Evolutionary conservation across 2,797 vertebrate species (phyloP).

Genomic region (Gymnoscopelus braueri): DNA sequence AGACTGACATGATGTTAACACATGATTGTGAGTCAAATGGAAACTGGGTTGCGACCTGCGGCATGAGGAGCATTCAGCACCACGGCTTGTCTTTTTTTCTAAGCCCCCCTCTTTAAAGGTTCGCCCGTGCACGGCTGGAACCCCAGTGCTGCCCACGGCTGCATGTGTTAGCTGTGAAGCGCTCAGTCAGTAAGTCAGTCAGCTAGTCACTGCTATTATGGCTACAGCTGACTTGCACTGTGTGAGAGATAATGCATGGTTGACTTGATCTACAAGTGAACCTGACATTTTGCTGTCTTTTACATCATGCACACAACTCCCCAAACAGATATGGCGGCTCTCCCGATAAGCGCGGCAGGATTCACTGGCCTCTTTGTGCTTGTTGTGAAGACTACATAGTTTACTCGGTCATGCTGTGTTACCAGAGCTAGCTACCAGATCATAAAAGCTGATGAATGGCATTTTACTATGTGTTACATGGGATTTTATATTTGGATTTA

Average conservation of each 20-base stretch:
- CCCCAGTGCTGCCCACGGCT: slow-evolving; percentile 49
- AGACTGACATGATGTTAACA: slow-evolving; percentile 29
- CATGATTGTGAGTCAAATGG: slow-evolving; percentile 33
- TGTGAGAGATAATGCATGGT: slow-evolving; percentile 83
- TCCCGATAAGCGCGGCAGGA: slow-evolving; percentile 78
- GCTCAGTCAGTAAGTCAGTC: slow-evolving; percentile 53
- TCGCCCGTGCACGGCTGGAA: slow-evolving; percentile 46
- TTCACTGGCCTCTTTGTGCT: slow-evolving; percentile 76
- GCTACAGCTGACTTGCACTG: slow-evolving; percentile 72
- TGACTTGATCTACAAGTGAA: slow-evolving; percentile 86
- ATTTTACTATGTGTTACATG: no score
- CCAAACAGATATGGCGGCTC: slow-evolving; percentile 78
- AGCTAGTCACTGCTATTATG: slow-evolving; percentile 61
- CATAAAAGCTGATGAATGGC: no score
- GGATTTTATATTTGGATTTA: no score
- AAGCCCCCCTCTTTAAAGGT: slow-evolving; percentile 46
- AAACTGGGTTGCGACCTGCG: slow-evolving; percentile 24
- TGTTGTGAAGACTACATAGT: slow-evolving; percentile 71
- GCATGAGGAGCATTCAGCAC: slow-evolving; percentile 10
- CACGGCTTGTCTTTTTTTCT: slow-evolving; percentile 21
- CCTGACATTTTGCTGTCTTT: slow-evolving; percentile 81
- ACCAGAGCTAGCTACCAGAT: no score
- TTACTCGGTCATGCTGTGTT: slow-evolving; percentile 54
- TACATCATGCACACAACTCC: slow-evolving; percentile 79
- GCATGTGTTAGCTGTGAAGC: slow-evolving; percentile 52